A percentile compares a stretch with the other conserved stretches of the same genome.
These are phyloP conservation scores for Athetis lepigone DNA, from an alignment of 2,888 invertebrate species.

Conservation along the genomic window DNA sequence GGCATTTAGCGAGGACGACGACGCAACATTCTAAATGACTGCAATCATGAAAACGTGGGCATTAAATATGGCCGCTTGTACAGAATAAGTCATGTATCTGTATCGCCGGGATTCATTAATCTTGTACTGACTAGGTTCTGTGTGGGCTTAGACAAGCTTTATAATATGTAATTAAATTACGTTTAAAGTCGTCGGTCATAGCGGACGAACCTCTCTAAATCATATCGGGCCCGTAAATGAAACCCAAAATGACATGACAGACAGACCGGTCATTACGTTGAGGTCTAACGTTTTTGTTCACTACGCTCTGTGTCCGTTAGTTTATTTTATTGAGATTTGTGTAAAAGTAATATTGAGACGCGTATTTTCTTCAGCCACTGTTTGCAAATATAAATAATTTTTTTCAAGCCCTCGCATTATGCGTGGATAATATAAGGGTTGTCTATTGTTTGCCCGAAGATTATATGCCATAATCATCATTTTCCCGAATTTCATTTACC, in stretches of 20 bases:
- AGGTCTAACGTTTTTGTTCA: conserved; percentile 56
- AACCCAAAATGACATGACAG: conserved; percentile 62
- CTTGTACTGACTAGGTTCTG: conserved; percentile 84
- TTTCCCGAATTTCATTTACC: too few species aligned
- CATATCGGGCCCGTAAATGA: conserved; percentile 78
- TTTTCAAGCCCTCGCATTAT: conserved; percentile 19
- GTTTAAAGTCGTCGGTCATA: conserved; percentile 74
- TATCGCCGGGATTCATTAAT: conserved; percentile 82
- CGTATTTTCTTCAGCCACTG: conserved; percentile 25
- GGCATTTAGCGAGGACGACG: conserved; percentile 49
- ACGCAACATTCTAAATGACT: conserved; percentile 49
- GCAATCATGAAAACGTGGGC: conserved; percentile 62
- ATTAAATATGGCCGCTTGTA: conserved; percentile 63
- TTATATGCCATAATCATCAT: too few species aligned
- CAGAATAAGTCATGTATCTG: conserved; percentile 71
- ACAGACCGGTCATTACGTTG: conserved; percentile 61
- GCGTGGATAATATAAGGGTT: conserved; percentile 22
- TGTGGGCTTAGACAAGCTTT: conserved; percentile 86
- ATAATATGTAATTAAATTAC: conserved; percentile 86
- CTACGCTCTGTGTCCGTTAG: conserved; percentile 45
- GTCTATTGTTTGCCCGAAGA: too few species aligned
- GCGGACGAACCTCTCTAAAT: conserved; percentile 82
- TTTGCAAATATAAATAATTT: conserved; percentile 40
- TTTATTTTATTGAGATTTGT: conserved; percentile 48
- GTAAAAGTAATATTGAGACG: conserved; percentile 20